Evolutionary conservation across 2,113 vertebrate genomes (phyloP), one percentile per base, ranked within the genome.

Genomic region (Microcebus tavaratra): DNA sequence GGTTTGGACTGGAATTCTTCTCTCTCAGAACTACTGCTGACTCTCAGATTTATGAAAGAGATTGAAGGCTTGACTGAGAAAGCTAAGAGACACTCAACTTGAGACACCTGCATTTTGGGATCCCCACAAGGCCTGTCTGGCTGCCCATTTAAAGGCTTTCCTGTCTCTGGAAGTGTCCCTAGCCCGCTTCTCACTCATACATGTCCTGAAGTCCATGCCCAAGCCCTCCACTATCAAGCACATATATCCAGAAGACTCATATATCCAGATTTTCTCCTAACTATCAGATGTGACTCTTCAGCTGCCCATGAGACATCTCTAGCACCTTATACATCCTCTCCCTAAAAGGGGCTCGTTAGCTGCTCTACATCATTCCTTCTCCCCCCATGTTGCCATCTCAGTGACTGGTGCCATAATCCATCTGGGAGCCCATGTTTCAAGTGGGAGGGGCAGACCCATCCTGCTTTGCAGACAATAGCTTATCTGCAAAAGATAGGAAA

Each of bases 241-340:
- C 3, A 8, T 20, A 8, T 0, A 48, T 23, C 1, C 0, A 13
- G 39, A 79, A 79, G 10, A 36, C 45, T 27, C 3, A 0, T 0
- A 8, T 10, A 42, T n/a, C n/a, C 57, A 57, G 42, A 75, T 8
- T 72, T 76, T 50, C 63, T 59, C 10, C 63, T 6, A 73, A 61
- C 68, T 50, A 21, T 70, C 34, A 78, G 45, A 14, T 10, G 1
- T 61, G 68, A 9, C 8, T 36, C 27, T 27, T 31, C 2, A 4
- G 18, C 57, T 13, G 3, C 21, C 57, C 27, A 0, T 13, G 8
- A 15, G 29, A 73, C 2, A 12, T 36, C 4, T 8, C 2, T 11
- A 12, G 39, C 15, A 42, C 10, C 31, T 27, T 29, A 29, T 55
- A 34, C 8, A 1, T 2, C 17, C 8, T 42, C 80, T 88, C 70